Conservation (phyloP, 1,140 invertebrate species). For the Neodiprion lecontei region DNA sequence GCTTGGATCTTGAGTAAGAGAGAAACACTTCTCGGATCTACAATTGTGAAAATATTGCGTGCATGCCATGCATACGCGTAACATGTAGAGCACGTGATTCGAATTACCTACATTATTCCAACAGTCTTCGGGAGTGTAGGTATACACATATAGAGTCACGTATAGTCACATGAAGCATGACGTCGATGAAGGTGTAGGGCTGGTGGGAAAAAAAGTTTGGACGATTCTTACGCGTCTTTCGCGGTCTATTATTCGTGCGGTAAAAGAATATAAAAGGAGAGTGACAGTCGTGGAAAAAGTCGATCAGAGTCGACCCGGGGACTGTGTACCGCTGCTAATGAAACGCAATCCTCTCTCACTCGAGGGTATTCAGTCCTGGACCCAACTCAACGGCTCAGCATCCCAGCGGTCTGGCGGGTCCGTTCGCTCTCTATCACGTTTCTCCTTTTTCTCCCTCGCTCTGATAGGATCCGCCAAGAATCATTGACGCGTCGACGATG, state of each 20-base stretch:
- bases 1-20: too few species aligned
- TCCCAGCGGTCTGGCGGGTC: background rate
- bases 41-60: too few species aligned
- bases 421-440: background rate
- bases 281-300: slow-evolving; percentile 4
- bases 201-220: background rate
- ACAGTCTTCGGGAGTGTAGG: too few species aligned
- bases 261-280: background rate
- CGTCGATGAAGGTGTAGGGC: background rate
- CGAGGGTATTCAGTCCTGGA: background rate
- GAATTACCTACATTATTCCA: too few species aligned
- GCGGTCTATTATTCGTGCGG: slow-evolving; percentile 4
- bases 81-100: too few species aligned
- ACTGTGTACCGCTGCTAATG: background rate
- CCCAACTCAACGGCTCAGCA: background rate
- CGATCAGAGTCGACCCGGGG: background rate
- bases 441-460: background rate
- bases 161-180: background rate
- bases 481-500: slow-evolving; percentile 6
- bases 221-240: background rate
- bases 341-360: background rate
- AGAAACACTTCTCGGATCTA: too few species aligned
- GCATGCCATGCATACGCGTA: too few species aligned
- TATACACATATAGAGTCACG: too few species aligned
- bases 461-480: slow-evolving; percentile 4